Conservation (phyloP, 2,797 vertebrate genomes). For the Leucoraja ocellata region DNA sequence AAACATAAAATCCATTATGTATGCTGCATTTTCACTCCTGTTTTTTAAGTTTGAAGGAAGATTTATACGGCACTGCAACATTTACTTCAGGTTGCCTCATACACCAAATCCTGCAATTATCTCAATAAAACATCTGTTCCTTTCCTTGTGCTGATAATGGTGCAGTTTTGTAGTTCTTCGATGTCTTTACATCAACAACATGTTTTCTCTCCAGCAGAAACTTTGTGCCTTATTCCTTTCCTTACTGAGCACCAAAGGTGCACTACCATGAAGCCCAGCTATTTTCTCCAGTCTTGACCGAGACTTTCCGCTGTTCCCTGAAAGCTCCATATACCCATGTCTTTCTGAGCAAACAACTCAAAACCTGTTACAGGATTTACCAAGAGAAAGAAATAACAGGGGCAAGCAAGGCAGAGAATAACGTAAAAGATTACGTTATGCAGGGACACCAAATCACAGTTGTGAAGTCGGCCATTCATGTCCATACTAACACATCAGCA, state of each 20-base stretch:
- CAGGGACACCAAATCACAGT: neutral
- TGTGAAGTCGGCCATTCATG: no score
- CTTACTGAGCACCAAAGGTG: neutral
- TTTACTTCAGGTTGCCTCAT: neutral
- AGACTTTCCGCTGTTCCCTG: neutral
- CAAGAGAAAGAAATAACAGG: neutral
- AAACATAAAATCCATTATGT: neutral
- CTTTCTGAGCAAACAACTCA: neutral
- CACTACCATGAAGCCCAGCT: neutral
- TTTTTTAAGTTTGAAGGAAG: neutral
- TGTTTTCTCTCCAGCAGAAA: neutral
- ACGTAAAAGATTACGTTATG: neutral
- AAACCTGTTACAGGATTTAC: neutral
- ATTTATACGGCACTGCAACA: neutral
- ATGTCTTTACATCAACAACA: neutral
- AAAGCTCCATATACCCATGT: neutral
- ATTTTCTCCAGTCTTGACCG: neutral
- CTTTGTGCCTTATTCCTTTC: no score
- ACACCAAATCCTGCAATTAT: neutral
- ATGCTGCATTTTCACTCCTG: constrained; percentile 4
- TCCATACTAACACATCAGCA: no score
- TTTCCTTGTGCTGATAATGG: neutral
- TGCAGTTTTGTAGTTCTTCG: neutral
- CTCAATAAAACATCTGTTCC: constrained; percentile 24
- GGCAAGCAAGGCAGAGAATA: neutral